phyloP scores from a whole-genome alignment of 1,140 invertebrate genomes.

The Drosophila carrolli region DNA sequence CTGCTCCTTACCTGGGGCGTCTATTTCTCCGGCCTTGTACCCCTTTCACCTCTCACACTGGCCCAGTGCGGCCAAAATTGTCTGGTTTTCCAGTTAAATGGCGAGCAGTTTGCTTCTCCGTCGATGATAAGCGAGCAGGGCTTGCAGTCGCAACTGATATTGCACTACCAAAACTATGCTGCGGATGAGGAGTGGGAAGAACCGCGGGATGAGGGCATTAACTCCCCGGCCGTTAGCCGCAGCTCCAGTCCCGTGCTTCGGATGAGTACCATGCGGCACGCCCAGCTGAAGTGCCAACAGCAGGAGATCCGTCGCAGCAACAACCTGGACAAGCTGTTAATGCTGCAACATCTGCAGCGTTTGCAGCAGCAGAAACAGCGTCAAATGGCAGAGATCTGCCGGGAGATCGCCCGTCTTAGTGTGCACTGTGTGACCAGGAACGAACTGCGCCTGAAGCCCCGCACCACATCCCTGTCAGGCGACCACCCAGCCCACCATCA shows the following conservation, averaged over 20 bases:
- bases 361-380: slow-evolving; percentile 81
- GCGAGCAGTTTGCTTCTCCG: slow-evolving; percentile 92
- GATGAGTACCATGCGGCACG: slow-evolving; percentile 69
- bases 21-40: slow-evolving; percentile 92
- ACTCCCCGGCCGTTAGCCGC: slow-evolving; percentile 62
- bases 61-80: slow-evolving; percentile 90
- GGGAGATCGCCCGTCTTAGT: slow-evolving; percentile 72
- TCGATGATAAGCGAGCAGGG: slow-evolving; percentile 77
- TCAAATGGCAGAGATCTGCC: slow-evolving; percentile 81
- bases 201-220: slow-evolving; percentile 48
- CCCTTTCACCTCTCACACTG: slow-evolving; percentile 85
- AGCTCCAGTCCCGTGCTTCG: slow-evolving; percentile 57
- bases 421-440: slow-evolving; percentile 73
- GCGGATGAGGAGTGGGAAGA: slow-evolving; percentile 39
- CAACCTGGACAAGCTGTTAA: slow-evolving; percentile 88
- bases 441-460: slow-evolving; percentile 63
- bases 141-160: slow-evolving; percentile 60
- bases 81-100: slow-evolving; percentile 94
- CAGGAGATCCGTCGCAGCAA: slow-evolving; percentile 90
- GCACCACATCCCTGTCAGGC: slow-evolving; percentile 61
- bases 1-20: slow-evolving; percentile 93
- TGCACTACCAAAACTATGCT: slow-evolving; percentile 67
- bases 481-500: slow-evolving; percentile 51
- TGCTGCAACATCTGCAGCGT: slow-evolving; percentile 70
- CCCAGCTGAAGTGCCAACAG: slow-evolving; percentile 74